Percentiles rank a stretch among this genome's conserved stretches.
Conservation (phyloP, 2,888 invertebrate genomes). For the Gastracanthus pulcherrimus region DNA sequence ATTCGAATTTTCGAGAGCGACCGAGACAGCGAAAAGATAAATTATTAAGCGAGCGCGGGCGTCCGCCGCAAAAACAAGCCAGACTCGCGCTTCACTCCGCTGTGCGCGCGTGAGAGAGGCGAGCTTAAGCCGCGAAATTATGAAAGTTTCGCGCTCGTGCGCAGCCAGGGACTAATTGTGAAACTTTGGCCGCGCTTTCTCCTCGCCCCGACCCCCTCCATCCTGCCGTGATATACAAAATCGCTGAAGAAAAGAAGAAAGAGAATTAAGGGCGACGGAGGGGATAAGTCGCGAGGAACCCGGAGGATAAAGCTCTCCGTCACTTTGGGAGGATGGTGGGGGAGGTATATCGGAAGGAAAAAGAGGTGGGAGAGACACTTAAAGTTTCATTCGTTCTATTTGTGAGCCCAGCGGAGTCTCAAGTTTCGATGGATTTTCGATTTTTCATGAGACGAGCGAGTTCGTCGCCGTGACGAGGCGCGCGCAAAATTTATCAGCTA, state of each 20-base stretch:
- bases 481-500: constrained; percentile 12
- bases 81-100: too few relatives aligned
- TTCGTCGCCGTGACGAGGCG: neutral
- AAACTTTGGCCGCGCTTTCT: neutral
- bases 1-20: constrained; percentile 2
- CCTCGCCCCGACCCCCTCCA: neutral
- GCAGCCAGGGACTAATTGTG: neutral
- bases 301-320: neutral
- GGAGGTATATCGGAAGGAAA: too few relatives aligned
- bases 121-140: constrained; percentile 18
- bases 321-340: too few relatives aligned
- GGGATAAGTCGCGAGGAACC: neutral
- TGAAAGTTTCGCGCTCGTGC: neutral
- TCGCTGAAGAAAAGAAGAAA: neutral
- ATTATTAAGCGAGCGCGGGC: neutral
- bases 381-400: neutral
- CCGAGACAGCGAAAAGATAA: neutral
- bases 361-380: neutral
- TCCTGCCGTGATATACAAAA: too few relatives aligned
- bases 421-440: constrained; percentile 8
- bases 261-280: neutral
- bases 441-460: neutral
- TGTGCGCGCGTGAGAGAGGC: too few relatives aligned
- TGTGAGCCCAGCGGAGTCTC: neutral
- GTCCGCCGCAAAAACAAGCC: neutral